A percentile compares a stretch with the other conserved stretches of the same genome.
These are phyloP conservation scores for Diplogasteroides magnus DNA, from an alignment of 1,140 invertebrate species.

Conservation along the genomic window DNA sequence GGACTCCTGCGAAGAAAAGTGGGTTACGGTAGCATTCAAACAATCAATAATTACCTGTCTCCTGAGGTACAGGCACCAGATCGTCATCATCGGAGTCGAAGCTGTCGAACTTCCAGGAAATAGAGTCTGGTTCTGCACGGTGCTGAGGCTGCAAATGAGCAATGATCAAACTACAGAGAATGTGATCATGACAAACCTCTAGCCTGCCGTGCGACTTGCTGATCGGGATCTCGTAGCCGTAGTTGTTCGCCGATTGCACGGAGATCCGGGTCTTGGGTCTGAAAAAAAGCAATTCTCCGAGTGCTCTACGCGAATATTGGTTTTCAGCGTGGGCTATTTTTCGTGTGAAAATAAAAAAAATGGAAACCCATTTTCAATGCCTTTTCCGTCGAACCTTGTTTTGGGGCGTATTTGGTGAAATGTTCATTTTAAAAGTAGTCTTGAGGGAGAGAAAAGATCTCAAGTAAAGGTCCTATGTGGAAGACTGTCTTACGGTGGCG, in stretches of 20 bases:
- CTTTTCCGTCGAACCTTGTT: too few species aligned
- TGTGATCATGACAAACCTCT: neutral
- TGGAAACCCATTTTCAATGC: too few species aligned
- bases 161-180: neutral
- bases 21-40: neutral
- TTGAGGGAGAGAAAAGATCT: too few species aligned
- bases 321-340: too few species aligned
- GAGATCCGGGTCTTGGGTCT: neutral
- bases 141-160: neutral
- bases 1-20: neutral
- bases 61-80: neutral
- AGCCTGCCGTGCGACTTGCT: too few species aligned
- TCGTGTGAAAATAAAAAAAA: too few species aligned
- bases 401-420: too few species aligned
- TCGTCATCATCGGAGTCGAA: neutral
- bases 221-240: neutral
- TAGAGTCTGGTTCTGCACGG: neutral
- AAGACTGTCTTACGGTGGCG: neutral
- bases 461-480: too few species aligned
- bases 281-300: too few species aligned
- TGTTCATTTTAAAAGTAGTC: too few species aligned
- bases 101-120: neutral
- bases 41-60: neutral
- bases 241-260: neutral
- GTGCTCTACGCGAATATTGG: too few species aligned